phyloP scores from a whole-genome alignment of 1,140 invertebrate genomes.

The Ditylenchus dipsaci region DNA sequence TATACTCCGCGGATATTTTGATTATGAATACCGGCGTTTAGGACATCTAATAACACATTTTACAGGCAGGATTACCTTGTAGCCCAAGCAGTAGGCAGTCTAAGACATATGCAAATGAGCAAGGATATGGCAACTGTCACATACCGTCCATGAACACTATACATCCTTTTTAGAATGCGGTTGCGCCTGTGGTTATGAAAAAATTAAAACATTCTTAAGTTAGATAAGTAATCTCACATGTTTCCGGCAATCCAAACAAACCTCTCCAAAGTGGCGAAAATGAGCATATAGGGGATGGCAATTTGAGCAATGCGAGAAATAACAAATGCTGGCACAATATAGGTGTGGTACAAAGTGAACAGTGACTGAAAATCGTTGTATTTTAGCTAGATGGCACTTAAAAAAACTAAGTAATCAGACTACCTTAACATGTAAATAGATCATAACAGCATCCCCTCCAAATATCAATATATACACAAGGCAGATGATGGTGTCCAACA shows the following conservation, averaged over 20 bases:
- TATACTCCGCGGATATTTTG: no score
- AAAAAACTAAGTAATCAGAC: constrained; percentile 16
- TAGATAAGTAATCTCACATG: constrained; percentile 11
- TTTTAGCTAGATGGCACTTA: constrained; percentile 28
- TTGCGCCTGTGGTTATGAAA: constrained; percentile 13
- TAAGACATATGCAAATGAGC: constrained; percentile 18
- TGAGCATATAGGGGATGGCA: constrained; percentile 54
- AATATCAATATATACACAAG: constrained; percentile 53
- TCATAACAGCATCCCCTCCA: constrained; percentile 47
- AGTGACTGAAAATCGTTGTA: constrained; percentile 28
- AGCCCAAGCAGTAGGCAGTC: constrained; percentile 32
- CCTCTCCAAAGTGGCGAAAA: constrained; percentile 53
- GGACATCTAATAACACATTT: no score
- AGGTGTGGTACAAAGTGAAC: constrained; percentile 48
- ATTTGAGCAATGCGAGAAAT: constrained; percentile 44
- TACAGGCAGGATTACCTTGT: no score
- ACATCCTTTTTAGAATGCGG: constrained; percentile 20
- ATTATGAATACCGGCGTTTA: no score
- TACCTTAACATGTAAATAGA: constrained; percentile 37
- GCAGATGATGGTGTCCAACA: constrained; percentile 50
- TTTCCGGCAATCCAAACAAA: constrained; percentile 45
- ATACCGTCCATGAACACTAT: constrained; percentile 27
- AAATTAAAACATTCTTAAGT: not conserved
- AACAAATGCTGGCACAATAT: constrained; percentile 52
- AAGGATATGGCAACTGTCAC: constrained; percentile 29